Percentiles rank a stretch among this genome's conserved stretches.
Conservation (phyloP, 2,797 vertebrate genomes). For the Serranus cabrilla region DNA sequence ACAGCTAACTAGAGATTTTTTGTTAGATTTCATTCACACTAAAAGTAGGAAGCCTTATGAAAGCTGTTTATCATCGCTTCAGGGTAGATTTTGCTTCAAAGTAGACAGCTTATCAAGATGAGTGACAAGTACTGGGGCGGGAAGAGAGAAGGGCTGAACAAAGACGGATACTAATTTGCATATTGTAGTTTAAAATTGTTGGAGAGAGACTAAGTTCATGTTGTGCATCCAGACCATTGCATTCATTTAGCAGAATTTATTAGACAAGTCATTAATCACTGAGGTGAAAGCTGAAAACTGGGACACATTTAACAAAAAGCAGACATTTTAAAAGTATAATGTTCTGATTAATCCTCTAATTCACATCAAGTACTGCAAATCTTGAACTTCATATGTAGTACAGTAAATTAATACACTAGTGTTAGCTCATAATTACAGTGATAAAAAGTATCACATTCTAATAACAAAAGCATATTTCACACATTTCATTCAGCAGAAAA, state of each 20-base stretch:
- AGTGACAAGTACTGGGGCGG: slow-evolving; percentile 11
- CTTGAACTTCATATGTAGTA: neutral
- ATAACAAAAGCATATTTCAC: neutral
- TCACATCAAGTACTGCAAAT: neutral
- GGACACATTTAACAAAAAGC: neutral
- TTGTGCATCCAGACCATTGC: neutral
- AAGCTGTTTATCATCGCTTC: slow-evolving; percentile 13
- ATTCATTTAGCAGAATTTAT: neutral
- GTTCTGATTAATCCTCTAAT: neutral
- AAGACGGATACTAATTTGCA: slow-evolving; percentile 3
- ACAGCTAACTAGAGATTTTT: neutral
- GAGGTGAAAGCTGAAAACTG: neutral
- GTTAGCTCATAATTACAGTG: neutral
- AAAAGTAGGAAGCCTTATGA: neutral
- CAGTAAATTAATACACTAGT: neutral
- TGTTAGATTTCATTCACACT: no score
- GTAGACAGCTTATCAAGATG: slow-evolving; percentile 21
- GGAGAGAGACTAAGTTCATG: neutral
- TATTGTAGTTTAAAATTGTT: neutral
- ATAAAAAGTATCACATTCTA: neutral
- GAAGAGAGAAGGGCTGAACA: neutral
- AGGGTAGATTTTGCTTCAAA: slow-evolving; percentile 12
- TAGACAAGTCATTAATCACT: neutral
- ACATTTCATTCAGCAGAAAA: slow-evolving; percentile 14
- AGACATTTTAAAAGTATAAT: neutral